A percentile compares a stretch with the other conserved stretches of the same genome.
phyloP scores from a whole-genome alignment of 2,113 vertebrate species.

The Macrotus californicus region DNA sequence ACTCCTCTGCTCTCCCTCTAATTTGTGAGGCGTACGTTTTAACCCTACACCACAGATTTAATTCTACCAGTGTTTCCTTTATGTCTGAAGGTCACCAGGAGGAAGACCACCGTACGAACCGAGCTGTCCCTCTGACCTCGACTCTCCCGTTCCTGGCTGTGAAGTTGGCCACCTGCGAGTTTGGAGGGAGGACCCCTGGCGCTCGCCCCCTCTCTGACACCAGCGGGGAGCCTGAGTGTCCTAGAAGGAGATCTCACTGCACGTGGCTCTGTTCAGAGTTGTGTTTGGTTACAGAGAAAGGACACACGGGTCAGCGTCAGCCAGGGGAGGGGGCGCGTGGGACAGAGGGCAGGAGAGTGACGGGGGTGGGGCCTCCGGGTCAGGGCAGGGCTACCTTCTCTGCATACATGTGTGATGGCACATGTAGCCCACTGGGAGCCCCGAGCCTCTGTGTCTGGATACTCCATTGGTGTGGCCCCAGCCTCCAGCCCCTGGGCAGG shows the following conservation, averaged over 20 bases:
- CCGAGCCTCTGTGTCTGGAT: neutral
- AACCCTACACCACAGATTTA: neutral
- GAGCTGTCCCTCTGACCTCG: too few species aligned
- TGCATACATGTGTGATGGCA: accelerated
- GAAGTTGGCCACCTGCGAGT: neutral
- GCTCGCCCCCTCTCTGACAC: neutral
- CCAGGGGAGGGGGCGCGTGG: accelerated
- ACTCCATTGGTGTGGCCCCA: neutral
- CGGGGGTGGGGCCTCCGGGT: too few species aligned
- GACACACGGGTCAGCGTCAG: neutral
- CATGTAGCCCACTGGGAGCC: too few species aligned
- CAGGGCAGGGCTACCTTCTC: neutral
- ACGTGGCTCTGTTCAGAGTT: neutral
- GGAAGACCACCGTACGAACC: too few species aligned
- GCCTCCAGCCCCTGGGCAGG: neutral
- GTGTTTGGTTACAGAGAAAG: neutral
- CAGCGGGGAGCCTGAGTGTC: neutral
- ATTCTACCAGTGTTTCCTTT: neutral
- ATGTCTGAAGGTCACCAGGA: neutral
- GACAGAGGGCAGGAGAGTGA: neutral
- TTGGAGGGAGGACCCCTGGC: neutral
- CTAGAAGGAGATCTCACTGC: neutral
- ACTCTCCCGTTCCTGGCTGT: too few species aligned
- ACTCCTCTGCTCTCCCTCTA: neutral
- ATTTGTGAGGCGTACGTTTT: too few species aligned